Evolutionary conservation across 2,113 vertebrate genomes (phyloP), one percentile per base, ranked within the genome.

Genomic region (Cichladusa arquata): DNA sequence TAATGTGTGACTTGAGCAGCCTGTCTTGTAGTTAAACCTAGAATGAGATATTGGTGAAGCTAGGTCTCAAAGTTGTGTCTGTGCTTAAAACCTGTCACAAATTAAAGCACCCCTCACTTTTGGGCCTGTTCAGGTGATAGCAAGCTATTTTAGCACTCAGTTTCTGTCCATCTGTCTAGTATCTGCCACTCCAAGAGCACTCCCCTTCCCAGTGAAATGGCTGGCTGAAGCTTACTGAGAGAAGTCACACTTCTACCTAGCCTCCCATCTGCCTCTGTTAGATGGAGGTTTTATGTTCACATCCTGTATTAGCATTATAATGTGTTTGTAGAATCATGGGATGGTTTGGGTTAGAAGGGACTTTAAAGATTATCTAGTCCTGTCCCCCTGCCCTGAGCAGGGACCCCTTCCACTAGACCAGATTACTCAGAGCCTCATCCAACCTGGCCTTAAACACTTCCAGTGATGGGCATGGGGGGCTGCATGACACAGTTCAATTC

Each of bases 281-380:
- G 47, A 20, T 28, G 31, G 29, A 5, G 56, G 13, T 65, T 72
- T 83, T 66, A n/a, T 57, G 11, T n/a, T 34, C 42, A 69, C 25
- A 45, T 69, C 45, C 62, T 45, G 5, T 48, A 29, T 14, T 22
- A 80, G 65, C 25, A 56, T 15, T 57, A 14, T 40, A 76, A 38
- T 0, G 0, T 26, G 6, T 50, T 70, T 13, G 33, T 4, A 28
- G 57, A 70, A 44, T 42, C 48, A 36, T 17, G 28, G 26, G 4
- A 56, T 70, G 26, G 31, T 42, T 56, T 62, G 26, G 22, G 26
- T 28, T 69, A 26, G 48, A 77, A 62, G 22, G 19, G 22, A 42
- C 40, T 14, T 62, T 61, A 42, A 70, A 56, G 14, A 28, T 70
- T 19, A 42, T 36, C 22, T 34, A 16, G 14, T 62, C 48, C 34